Conservation (phyloP, 2,888 invertebrate species). For the Latheticus oryzae region DNA sequence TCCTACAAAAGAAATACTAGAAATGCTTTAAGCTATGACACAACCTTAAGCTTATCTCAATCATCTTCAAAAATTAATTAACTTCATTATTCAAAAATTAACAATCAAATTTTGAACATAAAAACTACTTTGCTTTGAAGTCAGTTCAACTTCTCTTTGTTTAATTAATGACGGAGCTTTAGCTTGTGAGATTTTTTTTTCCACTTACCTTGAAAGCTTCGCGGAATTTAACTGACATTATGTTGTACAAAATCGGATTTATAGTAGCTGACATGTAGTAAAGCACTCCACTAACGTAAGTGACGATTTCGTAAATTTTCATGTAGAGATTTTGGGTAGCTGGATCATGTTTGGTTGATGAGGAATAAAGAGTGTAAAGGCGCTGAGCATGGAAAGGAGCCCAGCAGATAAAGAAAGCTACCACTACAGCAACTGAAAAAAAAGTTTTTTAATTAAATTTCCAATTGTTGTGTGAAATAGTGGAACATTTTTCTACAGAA, state of each 20-base stretch:
- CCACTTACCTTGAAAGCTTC: conserved; percentile 88
- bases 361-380: conserved; percentile 79
- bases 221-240: conserved; percentile 93
- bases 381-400: conserved; percentile 93
- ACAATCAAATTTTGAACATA: too few relatives aligned
- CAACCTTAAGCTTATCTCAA: too few relatives aligned
- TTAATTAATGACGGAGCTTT: too few relatives aligned
- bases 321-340: conserved; percentile 58
- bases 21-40: conserved; percentile 32
- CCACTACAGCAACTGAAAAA: conserved; percentile 84
- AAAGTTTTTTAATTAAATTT: neutral
- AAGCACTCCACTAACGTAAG: conserved; percentile 86
- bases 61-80: too few relatives aligned
- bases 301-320: conserved; percentile 72
- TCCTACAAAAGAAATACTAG: conserved; percentile 42
- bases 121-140: too few relatives aligned
- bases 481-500: too few relatives aligned
- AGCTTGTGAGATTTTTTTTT: too few relatives aligned
- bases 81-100: too few relatives aligned
- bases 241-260: conserved; percentile 92
- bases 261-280: conserved; percentile 93
- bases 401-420: conserved; percentile 89
- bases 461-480: too few relatives aligned
- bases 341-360: conserved; percentile 56
- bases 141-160: too few relatives aligned